A percentile compares a stretch with the other conserved stretches of the same genome.
Evolutionary conservation across 2,888 invertebrate genomes (phyloP).

Genomic region (Stenichneumon culpator): DNA sequence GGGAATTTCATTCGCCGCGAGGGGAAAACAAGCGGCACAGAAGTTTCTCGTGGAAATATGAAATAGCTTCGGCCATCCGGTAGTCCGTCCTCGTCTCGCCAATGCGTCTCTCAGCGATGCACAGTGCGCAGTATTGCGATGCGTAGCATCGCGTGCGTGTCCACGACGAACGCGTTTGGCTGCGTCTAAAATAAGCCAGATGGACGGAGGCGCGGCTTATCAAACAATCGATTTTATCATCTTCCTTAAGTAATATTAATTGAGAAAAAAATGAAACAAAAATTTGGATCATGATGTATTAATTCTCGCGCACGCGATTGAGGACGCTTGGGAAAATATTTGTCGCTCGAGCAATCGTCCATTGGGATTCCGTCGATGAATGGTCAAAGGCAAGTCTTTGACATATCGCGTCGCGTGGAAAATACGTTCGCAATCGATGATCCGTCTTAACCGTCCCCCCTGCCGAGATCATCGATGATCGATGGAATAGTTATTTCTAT

Average conservation of each 20-base stretch:
- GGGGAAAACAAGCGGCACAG: background rate
- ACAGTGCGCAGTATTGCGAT: no score
- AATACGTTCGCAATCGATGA: conserved; percentile 20
- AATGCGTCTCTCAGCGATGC: background rate
- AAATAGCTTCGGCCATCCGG: conserved; percentile 7
- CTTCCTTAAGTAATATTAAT: background rate
- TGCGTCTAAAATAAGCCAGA: conserved; percentile 3
- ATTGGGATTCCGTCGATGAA: conserved; percentile 25
- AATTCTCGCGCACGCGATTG: background rate
- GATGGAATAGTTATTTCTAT: background rate
- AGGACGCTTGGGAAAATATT: background rate
- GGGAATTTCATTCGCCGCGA: background rate
- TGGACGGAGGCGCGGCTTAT: background rate
- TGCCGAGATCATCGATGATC: background rate
- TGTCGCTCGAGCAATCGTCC: background rate
- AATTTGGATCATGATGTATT: background rate
- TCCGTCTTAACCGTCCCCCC: background rate
- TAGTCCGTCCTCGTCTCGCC: conserved; percentile 27
- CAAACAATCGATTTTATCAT: background rate
- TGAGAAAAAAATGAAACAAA: background rate
- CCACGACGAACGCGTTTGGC: conserved; percentile 25
- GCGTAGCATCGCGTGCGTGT: conserved; percentile 2
- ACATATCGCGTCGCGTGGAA: conserved; percentile 31
- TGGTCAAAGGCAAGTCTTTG: conserved; percentile 5
- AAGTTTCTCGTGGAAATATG: background rate